Evolutionary conservation across 2,113 vertebrate species (phyloP), one percentile per base, ranked within the genome.

Genomic region (Nicator chloris): DNA sequence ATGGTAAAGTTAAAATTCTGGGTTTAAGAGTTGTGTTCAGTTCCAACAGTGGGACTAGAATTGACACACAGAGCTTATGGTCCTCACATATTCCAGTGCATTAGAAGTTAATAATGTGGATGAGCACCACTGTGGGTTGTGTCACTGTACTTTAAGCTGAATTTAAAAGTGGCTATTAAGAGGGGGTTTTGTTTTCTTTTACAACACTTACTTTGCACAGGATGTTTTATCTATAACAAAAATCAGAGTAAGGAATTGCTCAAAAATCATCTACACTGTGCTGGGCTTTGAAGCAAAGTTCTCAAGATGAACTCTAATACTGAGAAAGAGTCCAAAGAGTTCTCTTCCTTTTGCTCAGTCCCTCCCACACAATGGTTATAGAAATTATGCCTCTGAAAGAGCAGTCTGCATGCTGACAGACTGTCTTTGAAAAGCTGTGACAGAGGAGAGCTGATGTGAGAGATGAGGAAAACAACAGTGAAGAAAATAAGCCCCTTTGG

Each of bases 401-500:
- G 64, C 24, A 70, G 63, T 44, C 63, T 66, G 56, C 40, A 42
- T 81, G 76, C 72, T 80, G 77, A 66, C 64, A 88, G 47, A 21
- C 68, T 30, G 35, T 7, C 88, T 94, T 60, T 88, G 68, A 85
- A 93, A 86, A 59, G 50, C 66, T 92, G 12, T 40, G 63, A 71
- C 86, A 88, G 47, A 63, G 33, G 75, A n/a, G 56, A 90, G 57
- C 37, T 49, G 64, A 81, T 71, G 64, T 76, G 66, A 22, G 45
- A 82, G 88, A 90, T 63, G 84, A 82, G 33, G 49, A 88, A 95
- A 94, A 94, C 57, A 95, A 76, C 78, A 71, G 44, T 4, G 44
- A 90, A 78, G 93, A 92, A 94, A 90, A 94, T 79, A 93, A 86
- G 23, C 44, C 60, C 66, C 65, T 90, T 90, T 16, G 70, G 66